Conservation (phyloP, 2,113 vertebrate species). For the Notothenia coriiceps region DNA sequence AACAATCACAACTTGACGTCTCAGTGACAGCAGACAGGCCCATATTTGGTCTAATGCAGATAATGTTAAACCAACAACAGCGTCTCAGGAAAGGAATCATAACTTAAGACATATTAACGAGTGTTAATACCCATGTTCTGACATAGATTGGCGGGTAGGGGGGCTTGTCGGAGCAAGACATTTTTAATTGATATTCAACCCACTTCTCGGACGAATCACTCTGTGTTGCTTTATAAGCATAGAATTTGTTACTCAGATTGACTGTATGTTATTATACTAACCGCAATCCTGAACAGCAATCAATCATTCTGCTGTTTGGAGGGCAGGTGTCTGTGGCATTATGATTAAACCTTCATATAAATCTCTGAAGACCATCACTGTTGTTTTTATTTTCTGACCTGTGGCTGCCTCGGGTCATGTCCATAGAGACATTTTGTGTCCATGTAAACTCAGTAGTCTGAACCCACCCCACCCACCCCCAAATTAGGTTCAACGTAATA, state of each 20-base stretch:
- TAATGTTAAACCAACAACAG: conserved; percentile 48
- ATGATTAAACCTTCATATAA: conserved; percentile 52
- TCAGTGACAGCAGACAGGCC: conserved; percentile 38
- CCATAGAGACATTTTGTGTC: not conserved
- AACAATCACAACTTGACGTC: too few relatives aligned
- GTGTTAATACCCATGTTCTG: conserved; percentile 52
- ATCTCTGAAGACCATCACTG: conserved; percentile 77
- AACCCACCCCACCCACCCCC: too few relatives aligned
- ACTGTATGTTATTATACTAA: conserved; percentile 35
- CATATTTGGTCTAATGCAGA: conserved; percentile 59
- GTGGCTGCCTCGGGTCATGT: not conserved
- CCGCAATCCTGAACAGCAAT: conserved; percentile 40
- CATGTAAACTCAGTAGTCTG: too few relatives aligned
- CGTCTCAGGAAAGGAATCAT: conserved; percentile 43
- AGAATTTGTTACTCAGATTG: conserved; percentile 43
- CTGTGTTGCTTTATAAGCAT: not conserved
- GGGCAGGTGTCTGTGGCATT: conserved; percentile 26
- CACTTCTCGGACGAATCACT: conserved; percentile 25
- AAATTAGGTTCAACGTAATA: too few relatives aligned
- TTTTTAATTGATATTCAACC: conserved; percentile 61
- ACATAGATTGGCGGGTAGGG: conserved; percentile 36
- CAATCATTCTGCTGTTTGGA: conserved; percentile 51
- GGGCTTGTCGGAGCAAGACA: conserved; percentile 18
- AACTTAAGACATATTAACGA: conserved; percentile 57
- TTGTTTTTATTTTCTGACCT: conserved; percentile 11